phyloP scores from a whole-genome alignment of 2,888 invertebrate species.

The Scotopteryx bipunctaria region DNA sequence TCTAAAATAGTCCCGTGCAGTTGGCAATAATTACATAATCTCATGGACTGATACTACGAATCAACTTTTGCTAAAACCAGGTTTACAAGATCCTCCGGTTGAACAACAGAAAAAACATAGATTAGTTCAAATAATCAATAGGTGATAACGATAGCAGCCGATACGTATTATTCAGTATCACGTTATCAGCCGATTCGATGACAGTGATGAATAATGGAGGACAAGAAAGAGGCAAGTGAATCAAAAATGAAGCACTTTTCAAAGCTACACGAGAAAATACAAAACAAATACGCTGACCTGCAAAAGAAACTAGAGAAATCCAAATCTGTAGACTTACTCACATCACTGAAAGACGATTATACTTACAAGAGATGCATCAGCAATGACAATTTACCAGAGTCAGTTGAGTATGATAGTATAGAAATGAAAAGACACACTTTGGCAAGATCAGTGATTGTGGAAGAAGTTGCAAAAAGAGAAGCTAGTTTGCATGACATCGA shows the following conservation, averaged over 20 bases:
- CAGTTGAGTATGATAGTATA: constrained; percentile 32
- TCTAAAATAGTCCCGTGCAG: too few relatives aligned
- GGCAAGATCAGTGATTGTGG: constrained; percentile 43
- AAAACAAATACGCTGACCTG: constrained; percentile 70
- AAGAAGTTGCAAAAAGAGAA: constrained; percentile 49
- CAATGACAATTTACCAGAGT: constrained; percentile 44
- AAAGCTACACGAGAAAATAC: constrained; percentile 64
- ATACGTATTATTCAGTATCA: constrained; percentile 45
- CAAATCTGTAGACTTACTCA: constrained; percentile 63
- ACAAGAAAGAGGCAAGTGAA: constrained; percentile 36
- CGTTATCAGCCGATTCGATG: constrained; percentile 33
- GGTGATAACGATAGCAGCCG: constrained; percentile 58
- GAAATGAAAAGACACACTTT: constrained; percentile 33
- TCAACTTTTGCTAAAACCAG: neutral
- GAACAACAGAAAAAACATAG: constrained; percentile 44
- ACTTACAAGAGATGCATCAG: constrained; percentile 48
- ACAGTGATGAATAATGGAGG: constrained; percentile 49
- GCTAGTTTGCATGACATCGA: constrained; percentile 47
- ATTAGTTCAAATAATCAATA: constrained; percentile 65
- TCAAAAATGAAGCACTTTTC: constrained; percentile 57
- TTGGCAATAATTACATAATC: neutral
- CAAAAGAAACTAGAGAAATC: constrained; percentile 69
- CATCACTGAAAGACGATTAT: constrained; percentile 52
- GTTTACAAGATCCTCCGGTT: constrained; percentile 3
- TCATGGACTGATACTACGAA: neutral